phyloP scores from a whole-genome alignment of 2,797 vertebrate genomes.

The Gambusia yucatana region DNA sequence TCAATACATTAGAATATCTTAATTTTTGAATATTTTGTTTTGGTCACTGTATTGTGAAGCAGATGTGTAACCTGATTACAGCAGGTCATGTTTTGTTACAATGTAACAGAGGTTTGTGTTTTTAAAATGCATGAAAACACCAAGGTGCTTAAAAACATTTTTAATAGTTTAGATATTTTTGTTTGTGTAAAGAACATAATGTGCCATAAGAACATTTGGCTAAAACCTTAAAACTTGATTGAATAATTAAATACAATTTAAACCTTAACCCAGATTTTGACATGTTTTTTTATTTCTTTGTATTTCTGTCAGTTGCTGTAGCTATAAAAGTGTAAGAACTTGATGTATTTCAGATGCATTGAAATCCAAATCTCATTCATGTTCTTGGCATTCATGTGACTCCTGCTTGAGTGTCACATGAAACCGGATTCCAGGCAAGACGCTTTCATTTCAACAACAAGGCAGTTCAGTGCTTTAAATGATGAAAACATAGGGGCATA shows the following conservation, averaged over 20 bases:
- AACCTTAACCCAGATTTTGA: background rate
- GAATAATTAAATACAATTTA: background rate
- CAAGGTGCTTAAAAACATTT: slow-evolving; percentile 22
- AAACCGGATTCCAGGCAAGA: background rate
- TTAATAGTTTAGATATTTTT: background rate
- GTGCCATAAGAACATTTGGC: background rate
- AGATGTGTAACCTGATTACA: slow-evolving; percentile 29
- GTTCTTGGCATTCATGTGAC: background rate
- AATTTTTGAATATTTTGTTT: background rate
- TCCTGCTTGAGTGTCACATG: background rate
- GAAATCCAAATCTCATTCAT: background rate
- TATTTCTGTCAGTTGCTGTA: background rate
- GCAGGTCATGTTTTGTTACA: slow-evolving; percentile 54
- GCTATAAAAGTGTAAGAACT: background rate
- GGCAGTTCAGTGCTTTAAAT: background rate
- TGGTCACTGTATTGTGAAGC: slow-evolving; percentile 5
- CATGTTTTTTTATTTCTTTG: background rate
- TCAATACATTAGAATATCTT: background rate
- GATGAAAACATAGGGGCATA: background rate
- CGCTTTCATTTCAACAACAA: background rate
- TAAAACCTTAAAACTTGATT: background rate
- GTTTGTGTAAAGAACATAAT: slow-evolving; percentile 11
- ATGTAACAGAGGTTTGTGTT: slow-evolving; percentile 53
- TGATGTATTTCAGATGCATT: no score
- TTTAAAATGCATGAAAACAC: slow-evolving; percentile 26